Evolutionary conservation across 1,140 invertebrate genomes (phyloP).

Genomic region (Asbolus verrucosus): DNA sequence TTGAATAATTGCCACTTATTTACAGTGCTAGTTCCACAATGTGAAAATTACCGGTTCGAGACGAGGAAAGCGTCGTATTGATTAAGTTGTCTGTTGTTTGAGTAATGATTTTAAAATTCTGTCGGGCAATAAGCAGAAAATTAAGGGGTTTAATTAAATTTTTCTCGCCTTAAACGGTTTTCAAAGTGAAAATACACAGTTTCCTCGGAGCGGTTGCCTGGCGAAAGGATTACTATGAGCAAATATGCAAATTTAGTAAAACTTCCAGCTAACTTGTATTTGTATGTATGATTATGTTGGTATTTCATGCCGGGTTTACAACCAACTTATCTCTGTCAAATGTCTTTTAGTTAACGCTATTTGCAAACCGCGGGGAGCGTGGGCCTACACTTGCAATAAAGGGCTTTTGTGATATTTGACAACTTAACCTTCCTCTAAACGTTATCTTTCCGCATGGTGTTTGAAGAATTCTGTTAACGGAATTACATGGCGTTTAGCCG

Average conservation of each 20-base stretch:
- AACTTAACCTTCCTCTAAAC: slow-evolving; percentile 10
- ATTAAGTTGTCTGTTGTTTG: slow-evolving; percentile 9
- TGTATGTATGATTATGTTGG: slow-evolving; percentile 41
- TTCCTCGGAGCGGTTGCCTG: slow-evolving; percentile 16
- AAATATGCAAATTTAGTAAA: slow-evolving; percentile 44
- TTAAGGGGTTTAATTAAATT: slow-evolving; percentile 28
- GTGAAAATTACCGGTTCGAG: background rate
- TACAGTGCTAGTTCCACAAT: too few relatives aligned
- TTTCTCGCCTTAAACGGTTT: slow-evolving; percentile 18
- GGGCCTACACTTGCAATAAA: slow-evolving; percentile 6
- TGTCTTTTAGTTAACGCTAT: slow-evolving; percentile 27
- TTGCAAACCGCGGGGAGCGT: slow-evolving; percentile 19
- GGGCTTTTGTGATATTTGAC: slow-evolving; percentile 37
- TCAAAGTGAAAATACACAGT: slow-evolving; percentile 21
- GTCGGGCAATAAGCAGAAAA: background rate
- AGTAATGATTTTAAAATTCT: background rate
- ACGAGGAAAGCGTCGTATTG: slow-evolving; percentile 8
- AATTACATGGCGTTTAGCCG: slow-evolving; percentile 22
- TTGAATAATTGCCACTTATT: slow-evolving; percentile 25
- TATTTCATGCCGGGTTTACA: slow-evolving; percentile 37
- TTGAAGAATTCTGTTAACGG: slow-evolving; percentile 18
- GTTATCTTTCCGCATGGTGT: slow-evolving; percentile 1
- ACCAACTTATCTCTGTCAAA: slow-evolving; percentile 42
- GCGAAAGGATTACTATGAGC: slow-evolving; percentile 33
- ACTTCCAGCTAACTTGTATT: slow-evolving; percentile 39